Conservation (phyloP, 2,797 vertebrate genomes). For the Echeneis naucrates region DNA sequence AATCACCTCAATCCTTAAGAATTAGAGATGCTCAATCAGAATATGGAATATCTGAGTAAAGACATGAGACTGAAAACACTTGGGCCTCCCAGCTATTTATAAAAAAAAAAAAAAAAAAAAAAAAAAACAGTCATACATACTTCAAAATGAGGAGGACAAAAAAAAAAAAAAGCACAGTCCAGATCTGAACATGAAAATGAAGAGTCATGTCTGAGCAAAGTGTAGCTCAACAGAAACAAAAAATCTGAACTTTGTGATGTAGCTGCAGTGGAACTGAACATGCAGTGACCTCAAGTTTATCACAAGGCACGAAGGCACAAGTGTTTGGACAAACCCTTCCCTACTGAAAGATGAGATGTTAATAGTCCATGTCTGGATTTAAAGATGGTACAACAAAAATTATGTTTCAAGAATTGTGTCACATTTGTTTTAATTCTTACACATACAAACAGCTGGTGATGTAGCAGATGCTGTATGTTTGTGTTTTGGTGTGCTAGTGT, state of each 20-base stretch:
- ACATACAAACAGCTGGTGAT: constrained; percentile 40
- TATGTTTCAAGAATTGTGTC: constrained; percentile 36
- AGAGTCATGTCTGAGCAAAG: constrained; percentile 31
- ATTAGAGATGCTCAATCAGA: constrained; percentile 24
- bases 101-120: constrained; percentile 39
- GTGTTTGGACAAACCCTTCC: constrained; percentile 70
- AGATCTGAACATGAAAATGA: constrained; percentile 47
- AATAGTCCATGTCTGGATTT: constrained; percentile 54
- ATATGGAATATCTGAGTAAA: constrained; percentile 61
- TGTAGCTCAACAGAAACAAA: constrained; percentile 26
- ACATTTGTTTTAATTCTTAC: constrained; percentile 55
- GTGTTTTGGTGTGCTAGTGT: not conserved
- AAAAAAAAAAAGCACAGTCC: constrained; percentile 31
- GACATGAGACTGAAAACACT: constrained; percentile 62
- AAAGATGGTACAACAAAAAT: constrained; percentile 43
- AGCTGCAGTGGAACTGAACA: constrained; percentile 49
- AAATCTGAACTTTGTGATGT: constrained; percentile 28
- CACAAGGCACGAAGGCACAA: constrained; percentile 73
- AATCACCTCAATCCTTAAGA: constrained; percentile 25
- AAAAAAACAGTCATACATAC: constrained; percentile 47
- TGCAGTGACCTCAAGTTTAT: constrained; percentile 63
- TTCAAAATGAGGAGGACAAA: constrained; percentile 6
- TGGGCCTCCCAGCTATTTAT: constrained; percentile 39
- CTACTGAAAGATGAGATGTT: constrained; percentile 49
- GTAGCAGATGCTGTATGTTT: constrained; percentile 22